Evolutionary conservation across 2,888 invertebrate genomes (phyloP).

Genomic region (Cistogaster globosa): DNA sequence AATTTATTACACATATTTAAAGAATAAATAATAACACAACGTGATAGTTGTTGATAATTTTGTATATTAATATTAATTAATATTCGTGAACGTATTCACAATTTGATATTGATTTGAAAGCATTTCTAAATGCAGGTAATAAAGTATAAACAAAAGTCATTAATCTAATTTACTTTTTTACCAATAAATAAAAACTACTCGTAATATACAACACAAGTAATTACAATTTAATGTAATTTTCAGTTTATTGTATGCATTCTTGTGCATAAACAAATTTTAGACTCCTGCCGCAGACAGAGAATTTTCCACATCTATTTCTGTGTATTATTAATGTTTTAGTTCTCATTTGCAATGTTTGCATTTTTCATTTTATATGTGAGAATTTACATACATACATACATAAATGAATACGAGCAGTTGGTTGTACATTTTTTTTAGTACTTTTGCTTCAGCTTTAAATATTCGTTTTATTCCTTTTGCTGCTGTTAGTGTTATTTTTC

Average conservation of each 20-base stretch:
- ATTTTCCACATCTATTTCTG: constrained; percentile 1
- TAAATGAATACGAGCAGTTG: no score
- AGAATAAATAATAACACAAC: no score
- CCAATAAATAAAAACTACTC: constrained; percentile 42
- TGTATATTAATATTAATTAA: constrained; percentile 18
- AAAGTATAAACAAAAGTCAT: constrained; percentile 58
- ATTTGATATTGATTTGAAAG: constrained; percentile 3
- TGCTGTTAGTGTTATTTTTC: no score
- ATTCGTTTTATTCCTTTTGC: no score
- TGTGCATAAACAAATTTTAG: neutral
- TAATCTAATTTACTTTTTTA: constrained; percentile 58
- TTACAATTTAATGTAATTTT: constrained; percentile 69
- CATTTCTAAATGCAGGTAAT: neutral
- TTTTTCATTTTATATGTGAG: no score
- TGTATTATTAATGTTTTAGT: neutral
- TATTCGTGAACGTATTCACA: neutral
- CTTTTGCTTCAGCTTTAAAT: no score
- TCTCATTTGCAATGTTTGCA: no score
- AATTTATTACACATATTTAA: no score
- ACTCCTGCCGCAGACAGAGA: constrained; percentile 1
- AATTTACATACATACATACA: no score
- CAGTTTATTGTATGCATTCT: constrained; percentile 35
- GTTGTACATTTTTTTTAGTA: no score
- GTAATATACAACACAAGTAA: constrained; percentile 56
- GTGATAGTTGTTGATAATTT: no score